Base-by-base conservation (phyloP, 2,797 vertebrate species). In the Hippocampus kuda region DNA sequence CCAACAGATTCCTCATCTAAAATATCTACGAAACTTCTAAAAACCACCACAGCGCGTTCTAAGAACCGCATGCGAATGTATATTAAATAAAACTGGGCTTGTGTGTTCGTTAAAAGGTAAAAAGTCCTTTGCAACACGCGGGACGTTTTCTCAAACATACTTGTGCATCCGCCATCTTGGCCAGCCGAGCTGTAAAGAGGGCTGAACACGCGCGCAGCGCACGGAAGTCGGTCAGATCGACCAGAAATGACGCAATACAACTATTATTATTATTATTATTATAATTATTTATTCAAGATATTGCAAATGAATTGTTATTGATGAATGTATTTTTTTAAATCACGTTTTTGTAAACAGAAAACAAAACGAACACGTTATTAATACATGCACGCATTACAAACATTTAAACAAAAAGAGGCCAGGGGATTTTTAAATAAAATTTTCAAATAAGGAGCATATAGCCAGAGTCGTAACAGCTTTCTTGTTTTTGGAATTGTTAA, bases 111-210 rank as follows among this genome's bases (percentile, higher is more conserved):
- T 24, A 56, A 26, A 65, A 4, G 0, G 7, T 10, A 41, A 66
- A 72, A 67, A 24, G 27, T 53, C 18, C 13, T 54, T 83, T 77
- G 67, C 69, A 67, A 2, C 44, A n/a, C 70, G 86, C 87, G 90
- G 86, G 88, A 84, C 80, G 80, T 56, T 71, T 60, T 42, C 11
- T 54, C 24, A 18, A 64, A 78, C 88, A 9, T 90, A 93, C 92
- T 89, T 93, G 91, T 73, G 79, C 84, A 61, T 93, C 92, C 91
- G 91, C 90, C 92, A 93, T 93, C 89, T 92, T 91, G 78, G 88
- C 86, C 78, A 82, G 86, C 88, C 86, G 87, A 91, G 89, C 86
- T 77, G 88, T 85, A 92, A 93, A 93, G 90, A 91, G 91, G 75
- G 77, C 87, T 68, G 71, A 27, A 59, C 51, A 82, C 82, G 86